A percentile compares a stretch with the other conserved stretches of the same genome.
phyloP scores from a whole-genome alignment of 2,797 vertebrate species.

The Phoebastria nigripes region DNA sequence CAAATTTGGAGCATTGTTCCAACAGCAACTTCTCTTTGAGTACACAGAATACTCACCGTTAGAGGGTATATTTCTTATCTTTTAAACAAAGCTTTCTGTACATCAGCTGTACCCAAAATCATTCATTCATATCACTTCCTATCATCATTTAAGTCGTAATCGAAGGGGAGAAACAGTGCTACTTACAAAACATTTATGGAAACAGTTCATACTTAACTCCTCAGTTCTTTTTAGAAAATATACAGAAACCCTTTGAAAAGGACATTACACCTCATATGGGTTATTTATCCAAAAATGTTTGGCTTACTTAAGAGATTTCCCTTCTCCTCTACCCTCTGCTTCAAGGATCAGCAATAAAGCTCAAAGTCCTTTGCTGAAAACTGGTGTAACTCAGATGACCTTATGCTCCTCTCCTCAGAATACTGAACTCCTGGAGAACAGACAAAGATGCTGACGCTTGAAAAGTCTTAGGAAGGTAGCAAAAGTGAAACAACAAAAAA shows the following conservation, averaged over 20 bases:
- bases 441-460: constrained; percentile 48
- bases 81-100: background rate
- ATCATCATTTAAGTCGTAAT: background rate
- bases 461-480: constrained; percentile 5
- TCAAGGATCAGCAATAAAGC: background rate
- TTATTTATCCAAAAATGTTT: background rate
- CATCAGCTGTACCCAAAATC: background rate
- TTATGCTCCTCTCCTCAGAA: constrained; percentile 18
- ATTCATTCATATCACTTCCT: background rate
- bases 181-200: background rate
- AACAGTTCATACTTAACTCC: background rate
- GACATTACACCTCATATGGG: background rate
- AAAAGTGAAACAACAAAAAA: background rate
- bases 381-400: constrained; percentile 19
- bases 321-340: background rate
- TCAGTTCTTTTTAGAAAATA: background rate
- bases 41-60: background rate
- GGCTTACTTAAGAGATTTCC: background rate
- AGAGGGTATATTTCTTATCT: background rate
- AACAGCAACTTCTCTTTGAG: background rate
- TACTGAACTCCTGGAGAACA: constrained; percentile 6
- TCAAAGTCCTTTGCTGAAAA: constrained; percentile 21
- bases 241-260: background rate
- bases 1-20: background rate
- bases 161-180: background rate